Base-by-base conservation (phyloP, 2,113 vertebrate genomes). In the Tetraodon nigroviridis region DNA sequence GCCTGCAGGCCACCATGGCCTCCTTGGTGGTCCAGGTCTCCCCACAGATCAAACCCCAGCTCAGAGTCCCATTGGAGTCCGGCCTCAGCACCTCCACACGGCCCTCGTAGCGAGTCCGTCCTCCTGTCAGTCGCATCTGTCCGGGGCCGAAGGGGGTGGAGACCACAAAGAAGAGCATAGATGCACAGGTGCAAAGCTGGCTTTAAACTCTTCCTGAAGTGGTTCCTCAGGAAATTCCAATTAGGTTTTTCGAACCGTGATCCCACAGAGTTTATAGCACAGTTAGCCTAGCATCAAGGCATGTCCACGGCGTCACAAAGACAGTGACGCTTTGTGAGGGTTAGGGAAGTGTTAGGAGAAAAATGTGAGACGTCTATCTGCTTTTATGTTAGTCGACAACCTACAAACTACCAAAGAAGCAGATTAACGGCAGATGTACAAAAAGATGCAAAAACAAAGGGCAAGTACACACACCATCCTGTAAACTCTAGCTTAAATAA, bases 21-120 rank as follows among this genome's bases (percentile, higher is more conserved):
- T 98, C 94, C 75, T 84, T 91, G 4, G 89, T 95, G 20, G 88
- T 92, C 96, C 97, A 98, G 91, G 81, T 90, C 84, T 97, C 94
- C 17, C 96, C 92, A 66, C 96, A 99, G 66, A 97, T 86, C 89
- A 98, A 90, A 32, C 96, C 97, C 96, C 97, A 98, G 68, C 58
- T 87, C 59, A 79, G 82, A 1, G 85, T 82, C 17, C 91, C 92
- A 22, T 91, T 90, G 0, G 85, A 2, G 1, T 86, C 87, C 29
- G 82, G 80, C 53, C 83, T 66, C 17, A 91, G 88, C 69, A 98
- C 91, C 86, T 96, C 94, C 45, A 98, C 88, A n/a, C 97, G 90
- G 55, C 97, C 97, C 87, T 99, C 97, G 18, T 91, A 90, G 64
- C 84, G 91, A 58, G 91, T 93, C 52, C 93, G 93, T 59, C 97